Percentiles rank a stretch among this genome's conserved stretches.
phyloP scores from a whole-genome alignment of 1,140 invertebrate species.

The Drosophila funebris region DNA sequence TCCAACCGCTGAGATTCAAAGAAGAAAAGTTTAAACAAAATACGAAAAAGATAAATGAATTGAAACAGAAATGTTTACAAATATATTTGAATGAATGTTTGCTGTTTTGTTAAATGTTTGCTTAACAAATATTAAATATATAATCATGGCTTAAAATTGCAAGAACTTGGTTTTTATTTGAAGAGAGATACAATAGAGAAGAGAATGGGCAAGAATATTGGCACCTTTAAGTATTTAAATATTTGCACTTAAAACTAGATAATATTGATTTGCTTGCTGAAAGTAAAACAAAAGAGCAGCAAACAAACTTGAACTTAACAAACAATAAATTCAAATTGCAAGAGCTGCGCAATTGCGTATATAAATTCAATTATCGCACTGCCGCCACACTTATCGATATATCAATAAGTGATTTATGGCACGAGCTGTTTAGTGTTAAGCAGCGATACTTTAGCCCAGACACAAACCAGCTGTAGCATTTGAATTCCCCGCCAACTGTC shows the following conservation, averaged over 20 bases:
- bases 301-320: no score
- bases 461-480: neutral
- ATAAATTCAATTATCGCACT: neutral
- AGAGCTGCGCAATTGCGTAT: no score
- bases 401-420: neutral
- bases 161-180: neutral
- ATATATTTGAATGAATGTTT: constrained; percentile 30
- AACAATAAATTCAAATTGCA: neutral
- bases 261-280: no score
- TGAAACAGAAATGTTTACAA: constrained; percentile 15
- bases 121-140: constrained; percentile 34
- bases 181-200: no score
- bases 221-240: no score
- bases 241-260: no score
- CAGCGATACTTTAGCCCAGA: neutral
- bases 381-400: neutral
- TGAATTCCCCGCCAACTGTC: constrained; percentile 4
- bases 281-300: no score
- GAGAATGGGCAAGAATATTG: no score
- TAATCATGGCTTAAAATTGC: constrained; percentile 57
- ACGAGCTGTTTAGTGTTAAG: neutral
- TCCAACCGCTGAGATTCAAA: constrained; percentile 1
- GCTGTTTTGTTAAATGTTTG: constrained; percentile 33
- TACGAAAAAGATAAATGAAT: constrained; percentile 2
- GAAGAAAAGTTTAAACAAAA: constrained; percentile 7